phyloP scores from a whole-genome alignment of 2,797 vertebrate genomes.

The Pelochelys cantorii region DNA sequence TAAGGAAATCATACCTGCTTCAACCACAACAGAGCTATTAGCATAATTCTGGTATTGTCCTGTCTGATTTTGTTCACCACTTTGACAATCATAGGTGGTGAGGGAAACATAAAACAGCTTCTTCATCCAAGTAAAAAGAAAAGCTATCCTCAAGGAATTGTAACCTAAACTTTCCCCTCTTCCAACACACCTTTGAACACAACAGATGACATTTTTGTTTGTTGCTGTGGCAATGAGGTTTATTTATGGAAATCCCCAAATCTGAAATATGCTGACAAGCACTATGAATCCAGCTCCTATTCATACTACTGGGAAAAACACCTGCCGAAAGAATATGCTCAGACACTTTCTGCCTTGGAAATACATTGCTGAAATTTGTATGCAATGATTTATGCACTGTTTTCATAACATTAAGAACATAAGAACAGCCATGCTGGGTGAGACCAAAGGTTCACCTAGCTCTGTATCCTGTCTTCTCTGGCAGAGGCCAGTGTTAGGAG shows the following conservation, averaged over 20 bases:
- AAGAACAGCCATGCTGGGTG: too few relatives aligned
- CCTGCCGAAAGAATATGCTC: background rate
- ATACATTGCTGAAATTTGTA: background rate
- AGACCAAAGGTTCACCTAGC: too few relatives aligned
- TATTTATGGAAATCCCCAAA: background rate
- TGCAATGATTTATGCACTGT: background rate
- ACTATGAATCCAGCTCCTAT: background rate
- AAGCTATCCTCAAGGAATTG: background rate
- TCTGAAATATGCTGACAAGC: background rate
- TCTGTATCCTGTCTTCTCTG: too few relatives aligned
- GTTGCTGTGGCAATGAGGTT: background rate
- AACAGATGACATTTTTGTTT: background rate
- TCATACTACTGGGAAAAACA: background rate
- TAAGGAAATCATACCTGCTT: background rate
- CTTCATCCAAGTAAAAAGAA: background rate
- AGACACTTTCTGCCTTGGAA: background rate
- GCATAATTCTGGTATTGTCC: background rate
- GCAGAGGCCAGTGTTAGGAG: too few relatives aligned
- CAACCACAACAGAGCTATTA: background rate
- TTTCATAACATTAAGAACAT: background rate
- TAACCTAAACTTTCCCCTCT: background rate
- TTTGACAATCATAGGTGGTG: background rate
- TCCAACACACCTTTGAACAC: accelerated
- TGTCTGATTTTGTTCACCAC: background rate
- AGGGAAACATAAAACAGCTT: too few relatives aligned